Conservation (phyloP, 2,113 vertebrate genomes). For the Microtus montanus region DNA sequence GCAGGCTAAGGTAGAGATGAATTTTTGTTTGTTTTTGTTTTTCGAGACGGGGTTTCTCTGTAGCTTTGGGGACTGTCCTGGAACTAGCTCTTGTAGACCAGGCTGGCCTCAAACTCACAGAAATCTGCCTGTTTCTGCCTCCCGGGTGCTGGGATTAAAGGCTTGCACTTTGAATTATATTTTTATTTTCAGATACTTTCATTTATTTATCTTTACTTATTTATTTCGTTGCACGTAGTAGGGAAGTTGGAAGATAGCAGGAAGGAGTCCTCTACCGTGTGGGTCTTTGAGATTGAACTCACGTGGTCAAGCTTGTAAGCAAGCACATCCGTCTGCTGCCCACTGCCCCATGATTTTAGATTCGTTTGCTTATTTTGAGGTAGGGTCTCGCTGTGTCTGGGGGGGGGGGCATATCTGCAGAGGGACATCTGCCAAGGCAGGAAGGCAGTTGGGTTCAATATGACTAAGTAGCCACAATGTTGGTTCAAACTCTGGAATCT, state of each 20-base stretch:
- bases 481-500: background rate
- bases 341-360: background rate
- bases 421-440: background rate
- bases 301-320: no score
- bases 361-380: background rate
- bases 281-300: background rate
- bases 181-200: slow-evolving; percentile 24
- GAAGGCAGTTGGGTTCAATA: background rate
- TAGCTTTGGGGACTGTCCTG: no score
- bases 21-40: no score
- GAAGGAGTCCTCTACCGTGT: background rate
- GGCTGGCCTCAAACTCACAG: no score
- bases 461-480: background rate
- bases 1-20: background rate
- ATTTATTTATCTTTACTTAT: background rate
- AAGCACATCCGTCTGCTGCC: background rate
- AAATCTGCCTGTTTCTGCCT: no score
- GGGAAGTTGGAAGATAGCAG: no score
- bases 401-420: background rate
- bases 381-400: background rate
- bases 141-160: no score
- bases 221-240: background rate
- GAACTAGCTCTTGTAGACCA: no score
- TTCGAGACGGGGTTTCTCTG: no score
- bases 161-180: background rate